Base-by-base conservation (phyloP, 2,113 vertebrate genomes). In the Tiliqua scincoides region DNA sequence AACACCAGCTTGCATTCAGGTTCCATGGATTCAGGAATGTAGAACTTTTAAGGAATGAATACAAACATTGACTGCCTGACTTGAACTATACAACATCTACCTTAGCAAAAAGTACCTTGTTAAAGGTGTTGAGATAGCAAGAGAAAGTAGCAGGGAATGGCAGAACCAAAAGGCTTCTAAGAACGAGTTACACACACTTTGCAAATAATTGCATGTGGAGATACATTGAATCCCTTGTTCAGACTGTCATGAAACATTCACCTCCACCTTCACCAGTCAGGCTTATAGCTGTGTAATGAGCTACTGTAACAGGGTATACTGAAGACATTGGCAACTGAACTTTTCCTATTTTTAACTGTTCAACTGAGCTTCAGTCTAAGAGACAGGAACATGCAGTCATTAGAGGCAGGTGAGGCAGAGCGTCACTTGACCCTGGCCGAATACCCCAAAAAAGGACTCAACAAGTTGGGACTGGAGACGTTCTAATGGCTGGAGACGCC, bases 331-430 rank as follows among this genome's bases (percentile, higher is more conserved):
- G 25, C 30, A 85, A 73, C 18, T 72, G 85, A 92, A 32, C 1
- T 21, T 87, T 82, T 82, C 14, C 62, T 72, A 30, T 21, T 3
- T 89, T 86, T 83, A 71, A 30, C 17, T 67, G 30, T 75, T 89
- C 79, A 40, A 1, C n/a, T 93, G 23, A 80, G 78, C 2, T 48
- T 48, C 43, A 48, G 43, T 48, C 43, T 48, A 48, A 48, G 43
- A n/a, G n/a, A n/a, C n/a, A n/a, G n/a, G n/a, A n/a, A n/a, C n/a
- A n/a, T n/a, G n/a, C n/a, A n/a, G n/a, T n/a, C n/a, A n/a, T n/a
- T n/a, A n/a, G n/a, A n/a, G n/a, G n/a, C n/a, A n/a, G n/a, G n/a
- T n/a, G n/a, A n/a, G n/a, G n/a, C n/a, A n/a, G n/a, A 76, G 65
- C 62, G 20, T 85, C n/a, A 35, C 48, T n/a, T n/a, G n/a, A n/a